phyloP scores from a whole-genome alignment of 2,888 invertebrate species.

The Coleophora flavipennella region DNA sequence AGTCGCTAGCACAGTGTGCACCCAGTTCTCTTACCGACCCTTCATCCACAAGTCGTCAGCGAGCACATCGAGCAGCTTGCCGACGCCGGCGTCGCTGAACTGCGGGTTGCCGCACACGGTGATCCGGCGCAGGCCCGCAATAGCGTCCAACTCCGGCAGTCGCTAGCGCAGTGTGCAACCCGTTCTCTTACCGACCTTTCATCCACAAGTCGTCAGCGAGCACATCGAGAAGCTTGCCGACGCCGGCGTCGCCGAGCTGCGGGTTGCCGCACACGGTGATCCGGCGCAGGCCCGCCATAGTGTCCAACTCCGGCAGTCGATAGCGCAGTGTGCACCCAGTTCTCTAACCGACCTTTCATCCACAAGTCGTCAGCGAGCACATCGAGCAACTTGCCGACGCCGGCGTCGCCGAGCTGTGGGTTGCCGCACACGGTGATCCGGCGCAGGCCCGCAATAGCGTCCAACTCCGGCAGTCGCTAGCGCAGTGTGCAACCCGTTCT shows the following conservation, averaged over 20 bases:
- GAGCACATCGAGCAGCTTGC: slow-evolving; percentile 76
- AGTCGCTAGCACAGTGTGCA: slow-evolving; percentile 83
- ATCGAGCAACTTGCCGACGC: slow-evolving; percentile 74
- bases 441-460: slow-evolving; percentile 80
- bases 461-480: slow-evolving; percentile 70
- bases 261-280: slow-evolving; percentile 81
- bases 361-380: slow-evolving; percentile 84
- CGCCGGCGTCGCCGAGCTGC: slow-evolving; percentile 76
- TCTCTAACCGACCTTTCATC: slow-evolving; percentile 79
- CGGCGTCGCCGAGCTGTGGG: slow-evolving; percentile 76
- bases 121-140: slow-evolving; percentile 81
- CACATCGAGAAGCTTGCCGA: slow-evolving; percentile 74
- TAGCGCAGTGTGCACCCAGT: slow-evolving; percentile 88
- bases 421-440: slow-evolving; percentile 80
- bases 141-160: slow-evolving; percentile 78
- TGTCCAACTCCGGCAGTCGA: slow-evolving; percentile 78
- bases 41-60: slow-evolving; percentile 87
- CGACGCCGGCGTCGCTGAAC: slow-evolving; percentile 76
- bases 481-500: not conserved
- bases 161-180: slow-evolving; percentile 87
- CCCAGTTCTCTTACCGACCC: slow-evolving; percentile 80
- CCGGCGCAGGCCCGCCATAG: slow-evolving; percentile 80
- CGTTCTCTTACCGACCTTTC: slow-evolving; percentile 78
- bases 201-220: slow-evolving; percentile 86
- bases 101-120: slow-evolving; percentile 79